Evolutionary conservation across 2,888 invertebrate species (phyloP).

Genomic region (Nymphalis c-album): DNA sequence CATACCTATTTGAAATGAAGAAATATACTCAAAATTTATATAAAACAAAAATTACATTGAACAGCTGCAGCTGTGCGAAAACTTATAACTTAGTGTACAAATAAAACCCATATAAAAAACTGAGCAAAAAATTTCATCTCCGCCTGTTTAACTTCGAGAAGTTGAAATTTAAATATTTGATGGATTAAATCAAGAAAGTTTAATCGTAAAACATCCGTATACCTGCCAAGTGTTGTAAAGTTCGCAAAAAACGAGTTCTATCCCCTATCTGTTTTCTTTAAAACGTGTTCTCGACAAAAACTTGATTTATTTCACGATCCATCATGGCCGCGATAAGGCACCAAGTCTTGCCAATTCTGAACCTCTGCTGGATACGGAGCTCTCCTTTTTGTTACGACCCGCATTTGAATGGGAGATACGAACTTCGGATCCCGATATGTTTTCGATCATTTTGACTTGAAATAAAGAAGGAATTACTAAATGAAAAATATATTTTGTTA

Average conservation of each 20-base stretch:
- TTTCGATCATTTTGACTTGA: slow-evolving; percentile 18
- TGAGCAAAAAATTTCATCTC: background rate
- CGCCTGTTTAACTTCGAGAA: background rate
- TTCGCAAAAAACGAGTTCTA: slow-evolving; percentile 13
- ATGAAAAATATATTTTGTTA: background rate
- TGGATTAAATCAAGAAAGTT: slow-evolving; percentile 12
- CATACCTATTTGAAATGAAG: too few species aligned
- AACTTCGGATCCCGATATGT: slow-evolving; percentile 19
- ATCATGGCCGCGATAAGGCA: slow-evolving; percentile 65
- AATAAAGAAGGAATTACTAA: slow-evolving; percentile 11
- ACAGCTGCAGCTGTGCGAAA: background rate
- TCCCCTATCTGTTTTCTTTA: slow-evolving; percentile 19
- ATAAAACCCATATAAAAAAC: background rate
- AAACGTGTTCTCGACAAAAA: slow-evolving; percentile 44
- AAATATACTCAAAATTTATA: background rate
- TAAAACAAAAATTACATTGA: background rate
- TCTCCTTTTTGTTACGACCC: slow-evolving; percentile 39
- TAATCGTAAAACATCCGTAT: slow-evolving; percentile 2
- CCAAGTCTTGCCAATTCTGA: slow-evolving; percentile 45
- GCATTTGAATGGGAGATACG: slow-evolving; percentile 35
- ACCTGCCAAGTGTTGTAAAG: slow-evolving; percentile 12
- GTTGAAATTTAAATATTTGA: slow-evolving; percentile 9
- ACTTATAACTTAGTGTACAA: background rate
- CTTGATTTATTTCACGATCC: slow-evolving; percentile 69
- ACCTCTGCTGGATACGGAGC: slow-evolving; percentile 37